phyloP scores from a whole-genome alignment of 2,113 vertebrate species.

The Tapirus terrestris region DNA sequence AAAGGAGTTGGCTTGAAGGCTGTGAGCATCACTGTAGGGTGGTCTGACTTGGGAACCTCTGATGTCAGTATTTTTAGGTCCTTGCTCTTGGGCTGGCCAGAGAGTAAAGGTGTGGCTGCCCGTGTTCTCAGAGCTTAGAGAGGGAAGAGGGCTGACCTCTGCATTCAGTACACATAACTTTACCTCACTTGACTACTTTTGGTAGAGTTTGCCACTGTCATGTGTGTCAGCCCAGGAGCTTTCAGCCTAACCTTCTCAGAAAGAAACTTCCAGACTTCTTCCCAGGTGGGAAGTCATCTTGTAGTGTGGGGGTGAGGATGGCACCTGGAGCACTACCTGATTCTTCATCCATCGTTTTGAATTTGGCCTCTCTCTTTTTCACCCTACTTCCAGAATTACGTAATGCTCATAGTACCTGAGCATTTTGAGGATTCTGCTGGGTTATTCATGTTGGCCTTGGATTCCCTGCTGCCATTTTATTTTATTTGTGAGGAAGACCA shows the following conservation, averaged over 20 bases:
- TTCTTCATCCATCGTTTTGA: background rate
- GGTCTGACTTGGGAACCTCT: background rate
- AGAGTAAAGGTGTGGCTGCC: background rate
- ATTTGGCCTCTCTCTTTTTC: background rate
- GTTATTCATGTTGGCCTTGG: background rate
- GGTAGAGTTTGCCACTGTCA: background rate
- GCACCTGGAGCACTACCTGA: background rate
- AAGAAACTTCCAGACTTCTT: background rate
- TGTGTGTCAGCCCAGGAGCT: background rate
- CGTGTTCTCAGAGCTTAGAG: background rate
- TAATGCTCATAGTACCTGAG: background rate
- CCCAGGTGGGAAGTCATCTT: background rate
- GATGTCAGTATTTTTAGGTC: background rate
- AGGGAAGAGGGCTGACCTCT: background rate
- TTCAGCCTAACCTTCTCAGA: conserved; percentile 1
- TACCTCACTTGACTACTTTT: background rate
- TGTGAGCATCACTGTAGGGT: background rate
- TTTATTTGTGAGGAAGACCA: too few relatives aligned
- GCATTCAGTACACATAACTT: background rate
- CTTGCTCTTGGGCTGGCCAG: background rate
- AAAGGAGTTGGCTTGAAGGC: background rate
- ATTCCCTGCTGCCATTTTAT: background rate
- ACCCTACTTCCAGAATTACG: background rate
- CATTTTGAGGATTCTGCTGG: background rate
- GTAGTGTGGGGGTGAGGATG: background rate